Percentiles rank a stretch among this genome's conserved stretches.
Conservation (phyloP, 2,113 vertebrate species). For the Crocuta crocuta region DNA sequence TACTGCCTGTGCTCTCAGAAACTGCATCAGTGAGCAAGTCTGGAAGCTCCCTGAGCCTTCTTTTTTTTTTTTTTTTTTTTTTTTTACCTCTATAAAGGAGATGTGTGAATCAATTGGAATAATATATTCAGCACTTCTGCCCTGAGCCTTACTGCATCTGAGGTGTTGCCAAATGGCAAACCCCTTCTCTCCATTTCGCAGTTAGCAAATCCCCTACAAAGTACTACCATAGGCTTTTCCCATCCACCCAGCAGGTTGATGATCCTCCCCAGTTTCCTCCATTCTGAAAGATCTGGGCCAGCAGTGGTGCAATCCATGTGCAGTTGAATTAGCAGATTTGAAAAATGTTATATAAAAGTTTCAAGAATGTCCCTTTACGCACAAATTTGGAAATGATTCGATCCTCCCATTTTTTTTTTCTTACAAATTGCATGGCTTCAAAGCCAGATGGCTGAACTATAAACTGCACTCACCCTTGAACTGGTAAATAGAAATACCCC, state of each 20-base stretch:
- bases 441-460: neutral
- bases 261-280: neutral
- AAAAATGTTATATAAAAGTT: neutral
- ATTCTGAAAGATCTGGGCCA: neutral
- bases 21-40: too few species aligned
- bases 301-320: neutral
- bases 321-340: neutral
- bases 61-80: neutral
- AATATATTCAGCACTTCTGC: neutral
- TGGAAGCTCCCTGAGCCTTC: neutral
- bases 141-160: neutral
- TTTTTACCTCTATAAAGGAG: neutral
- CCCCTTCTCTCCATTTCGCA: neutral
- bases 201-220: neutral
- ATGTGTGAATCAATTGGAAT: neutral
- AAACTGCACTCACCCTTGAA: neutral
- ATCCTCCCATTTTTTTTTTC: neutral
- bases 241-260: too few species aligned
- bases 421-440: conserved; percentile 1
- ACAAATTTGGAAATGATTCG: conserved; percentile 39
- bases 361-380: neutral
- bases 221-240: neutral
- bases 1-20: neutral
- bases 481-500: neutral
- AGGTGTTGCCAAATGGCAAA: neutral